Evolutionary conservation across 2,888 invertebrate genomes (phyloP).

Genomic region (Ellobium chinense): DNA sequence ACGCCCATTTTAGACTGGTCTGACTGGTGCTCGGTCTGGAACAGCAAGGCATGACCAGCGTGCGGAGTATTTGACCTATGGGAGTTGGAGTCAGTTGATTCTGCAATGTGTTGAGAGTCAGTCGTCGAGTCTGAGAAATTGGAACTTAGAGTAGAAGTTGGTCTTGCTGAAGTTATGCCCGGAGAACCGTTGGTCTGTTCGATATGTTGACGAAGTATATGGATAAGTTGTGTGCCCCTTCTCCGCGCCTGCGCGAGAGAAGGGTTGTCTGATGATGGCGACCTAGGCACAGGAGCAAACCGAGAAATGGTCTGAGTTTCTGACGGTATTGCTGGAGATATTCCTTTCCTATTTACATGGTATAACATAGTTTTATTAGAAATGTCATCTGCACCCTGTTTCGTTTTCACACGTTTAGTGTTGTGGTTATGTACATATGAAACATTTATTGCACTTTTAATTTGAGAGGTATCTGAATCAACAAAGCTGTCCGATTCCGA

Average conservation of each 20-base stretch:
- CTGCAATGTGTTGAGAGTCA: no score
- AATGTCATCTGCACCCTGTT: neutral
- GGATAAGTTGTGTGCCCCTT: neutral
- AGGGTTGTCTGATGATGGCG: neutral
- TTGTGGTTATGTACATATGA: neutral
- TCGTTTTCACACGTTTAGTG: neutral
- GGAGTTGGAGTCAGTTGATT: no score
- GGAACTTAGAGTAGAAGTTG: no score
- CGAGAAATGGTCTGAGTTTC: neutral
- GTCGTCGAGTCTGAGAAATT: no score
- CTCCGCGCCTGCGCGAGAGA: conserved; percentile 14
- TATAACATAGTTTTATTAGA: neutral
- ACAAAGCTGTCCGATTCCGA: neutral
- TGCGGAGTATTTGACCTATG: no score
- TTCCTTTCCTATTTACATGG: neutral
- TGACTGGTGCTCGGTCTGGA: no score
- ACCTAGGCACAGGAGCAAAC: neutral
- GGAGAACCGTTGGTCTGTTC: no score
- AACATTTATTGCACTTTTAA: neutral
- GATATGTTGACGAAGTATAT: neutral
- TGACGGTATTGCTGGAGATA: no score
- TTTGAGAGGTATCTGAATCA: neutral
- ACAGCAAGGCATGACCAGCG: no score
- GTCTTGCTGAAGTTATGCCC: no score
- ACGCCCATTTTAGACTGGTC: no score